Evolutionary conservation across 35 echinoderm and acorn worm species (phyloP).

Genomic region (Heliocidaris erythrogramma): DNA sequence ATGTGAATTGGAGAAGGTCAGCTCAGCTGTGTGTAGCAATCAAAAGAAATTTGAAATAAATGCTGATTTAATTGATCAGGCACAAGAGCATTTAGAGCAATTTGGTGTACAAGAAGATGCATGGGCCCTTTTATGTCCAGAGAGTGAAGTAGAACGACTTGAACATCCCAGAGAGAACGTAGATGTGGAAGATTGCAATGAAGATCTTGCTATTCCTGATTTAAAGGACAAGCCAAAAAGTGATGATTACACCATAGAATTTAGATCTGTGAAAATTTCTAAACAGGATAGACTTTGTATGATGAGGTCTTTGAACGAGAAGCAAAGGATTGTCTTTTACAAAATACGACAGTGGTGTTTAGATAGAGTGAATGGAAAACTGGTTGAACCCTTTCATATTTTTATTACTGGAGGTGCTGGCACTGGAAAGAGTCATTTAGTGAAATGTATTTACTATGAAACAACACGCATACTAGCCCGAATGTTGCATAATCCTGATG

Average conservation of each 20-base stretch:
- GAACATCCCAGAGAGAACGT: neutral
- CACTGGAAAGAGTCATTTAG: slow-evolving; percentile 61
- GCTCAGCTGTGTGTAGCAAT: slow-evolving; percentile 44
- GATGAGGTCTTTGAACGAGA: slow-evolving; percentile 58
- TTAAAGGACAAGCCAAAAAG: neutral
- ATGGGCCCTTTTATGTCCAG: slow-evolving; percentile 62
- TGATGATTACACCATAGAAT: neutral
- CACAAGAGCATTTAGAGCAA: slow-evolving; percentile 22
- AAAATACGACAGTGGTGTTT: slow-evolving; percentile 34
- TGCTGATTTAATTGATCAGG: slow-evolving; percentile 37
- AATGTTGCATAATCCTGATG: slow-evolving; percentile 49
- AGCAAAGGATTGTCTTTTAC: neutral
- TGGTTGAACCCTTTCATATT: neutral
- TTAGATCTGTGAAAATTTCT: neutral
- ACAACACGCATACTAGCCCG: slow-evolving; percentile 31
- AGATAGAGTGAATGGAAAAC: slow-evolving; percentile 22
- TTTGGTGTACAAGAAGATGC: neutral
- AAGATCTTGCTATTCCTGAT: slow-evolving; percentile 64
- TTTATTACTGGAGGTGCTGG: slow-evolving; percentile 70
- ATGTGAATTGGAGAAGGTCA: neutral
- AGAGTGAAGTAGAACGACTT: slow-evolving; percentile 62
- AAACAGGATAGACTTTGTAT: neutral
- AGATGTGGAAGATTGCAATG: slow-evolving; percentile 13
- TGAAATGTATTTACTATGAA: slow-evolving; percentile 60
- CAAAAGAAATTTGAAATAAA: slow-evolving; percentile 20